Conservation (phyloP, 1,140 invertebrate genomes). For the Pantala flavescens region DNA sequence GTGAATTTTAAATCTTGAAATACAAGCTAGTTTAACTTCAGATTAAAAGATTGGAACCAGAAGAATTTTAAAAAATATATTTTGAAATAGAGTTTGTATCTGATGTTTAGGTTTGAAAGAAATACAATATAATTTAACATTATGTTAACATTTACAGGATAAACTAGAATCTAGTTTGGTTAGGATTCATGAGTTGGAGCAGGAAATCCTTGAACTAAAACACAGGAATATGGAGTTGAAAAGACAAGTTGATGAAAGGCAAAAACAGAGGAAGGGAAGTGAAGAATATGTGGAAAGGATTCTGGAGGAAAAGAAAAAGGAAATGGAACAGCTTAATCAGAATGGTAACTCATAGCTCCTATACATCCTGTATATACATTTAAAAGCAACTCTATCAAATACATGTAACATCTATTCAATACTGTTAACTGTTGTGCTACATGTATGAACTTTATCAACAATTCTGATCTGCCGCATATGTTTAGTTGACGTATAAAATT, state of each 20-base stretch:
- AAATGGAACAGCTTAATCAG: conserved; percentile 40
- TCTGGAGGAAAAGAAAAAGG: conserved; percentile 45
- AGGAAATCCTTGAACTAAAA: conserved; percentile 36
- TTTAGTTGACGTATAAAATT: too few species aligned
- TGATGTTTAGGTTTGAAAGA: too few species aligned
- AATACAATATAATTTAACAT: too few species aligned
- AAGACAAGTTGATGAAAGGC: conserved; percentile 39
- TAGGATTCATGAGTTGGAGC: conserved; percentile 39
- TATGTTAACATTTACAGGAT: conserved; percentile 30
- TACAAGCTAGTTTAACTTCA: too few species aligned
- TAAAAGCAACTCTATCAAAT: neutral
- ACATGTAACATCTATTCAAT: neutral
- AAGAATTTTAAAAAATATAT: too few species aligned
- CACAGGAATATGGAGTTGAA: conserved; percentile 36
- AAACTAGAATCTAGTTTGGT: conserved; percentile 37
- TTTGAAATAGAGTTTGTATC: too few species aligned
- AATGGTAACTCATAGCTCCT: neutral
- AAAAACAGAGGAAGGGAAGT: conserved; percentile 39
- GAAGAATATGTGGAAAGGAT: conserved; percentile 45
- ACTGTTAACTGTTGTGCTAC: neutral
- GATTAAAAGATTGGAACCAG: too few species aligned
- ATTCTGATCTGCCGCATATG: too few species aligned
- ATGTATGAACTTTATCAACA: too few species aligned
- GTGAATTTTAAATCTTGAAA: too few species aligned
- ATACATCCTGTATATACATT: neutral